These are phyloP conservation scores for Suillia variegata DNA, from an alignment of 2,888 invertebrate species.

Conservation along the genomic window DNA sequence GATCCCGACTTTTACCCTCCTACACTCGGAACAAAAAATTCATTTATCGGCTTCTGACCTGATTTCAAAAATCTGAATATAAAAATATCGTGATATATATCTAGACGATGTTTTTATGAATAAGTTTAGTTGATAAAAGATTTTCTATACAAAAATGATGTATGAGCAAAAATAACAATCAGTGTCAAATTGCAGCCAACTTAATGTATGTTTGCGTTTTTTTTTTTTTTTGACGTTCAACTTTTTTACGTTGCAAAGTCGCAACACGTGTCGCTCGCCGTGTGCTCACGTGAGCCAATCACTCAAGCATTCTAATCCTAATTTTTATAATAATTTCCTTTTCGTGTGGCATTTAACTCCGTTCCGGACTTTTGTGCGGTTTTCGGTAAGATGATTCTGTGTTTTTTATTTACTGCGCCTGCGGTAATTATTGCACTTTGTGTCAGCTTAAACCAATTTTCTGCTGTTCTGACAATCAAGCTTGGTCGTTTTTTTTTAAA, in stretches of 20 bases:
- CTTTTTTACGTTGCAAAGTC: constrained; percentile 8
- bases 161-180: too few relatives aligned
- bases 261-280: constrained; percentile 37
- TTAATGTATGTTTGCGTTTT: not conserved
- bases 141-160: too few relatives aligned
- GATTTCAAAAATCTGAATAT: too few relatives aligned
- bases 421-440: constrained; percentile 49
- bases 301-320: constrained; percentile 40
- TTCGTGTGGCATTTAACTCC: not conserved
- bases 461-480: constrained; percentile 22
- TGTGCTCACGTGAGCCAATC: constrained; percentile 31
- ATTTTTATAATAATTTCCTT: constrained; percentile 46
- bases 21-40: too few relatives aligned
- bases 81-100: too few relatives aligned
- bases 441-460: constrained; percentile 46
- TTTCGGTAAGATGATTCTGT: not conserved
- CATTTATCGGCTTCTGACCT: too few relatives aligned
- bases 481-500: too few relatives aligned
- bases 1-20: too few relatives aligned
- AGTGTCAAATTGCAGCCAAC: not conserved
- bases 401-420: too few relatives aligned
- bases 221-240: not conserved
- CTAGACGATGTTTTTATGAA: too few relatives aligned
- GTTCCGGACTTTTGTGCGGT: not conserved
- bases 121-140: too few relatives aligned